Percentiles rank a stretch among this genome's conserved stretches.
phyloP scores from a whole-genome alignment of 2,888 invertebrate species.

The Lysandra bellargus region DNA sequence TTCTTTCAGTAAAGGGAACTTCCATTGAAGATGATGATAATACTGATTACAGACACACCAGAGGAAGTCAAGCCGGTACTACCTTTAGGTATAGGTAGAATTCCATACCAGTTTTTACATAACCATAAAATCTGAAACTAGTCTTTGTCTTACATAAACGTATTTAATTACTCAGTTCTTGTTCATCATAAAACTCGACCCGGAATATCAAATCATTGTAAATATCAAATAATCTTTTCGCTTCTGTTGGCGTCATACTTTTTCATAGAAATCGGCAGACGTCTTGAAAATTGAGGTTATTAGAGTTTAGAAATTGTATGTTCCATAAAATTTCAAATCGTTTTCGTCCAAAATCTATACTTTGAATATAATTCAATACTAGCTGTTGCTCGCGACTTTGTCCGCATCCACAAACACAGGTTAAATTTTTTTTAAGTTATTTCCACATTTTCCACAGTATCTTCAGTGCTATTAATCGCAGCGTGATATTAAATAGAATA shows the following conservation, averaged over 20 bases:
- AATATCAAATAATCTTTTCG: not conserved
- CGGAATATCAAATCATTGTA: not conserved
- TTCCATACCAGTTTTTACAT: not conserved
- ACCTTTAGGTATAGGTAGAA: not conserved
- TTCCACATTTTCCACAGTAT: not conserved
- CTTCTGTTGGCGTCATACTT: slow-evolving; percentile 4
- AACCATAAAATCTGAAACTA: not conserved
- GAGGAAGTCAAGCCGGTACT: not conserved
- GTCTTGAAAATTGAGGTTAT: too few relatives aligned
- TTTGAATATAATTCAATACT: not conserved
- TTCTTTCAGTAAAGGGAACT: too few relatives aligned
- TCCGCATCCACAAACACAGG: not conserved
- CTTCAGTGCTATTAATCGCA: too few relatives aligned
- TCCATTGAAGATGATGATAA: too few relatives aligned
- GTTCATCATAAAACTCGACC: not conserved
- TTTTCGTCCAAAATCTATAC: not conserved
- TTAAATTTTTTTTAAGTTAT: too few relatives aligned
- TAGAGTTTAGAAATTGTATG: too few relatives aligned
- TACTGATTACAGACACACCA: not conserved
- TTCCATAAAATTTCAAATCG: too few relatives aligned
- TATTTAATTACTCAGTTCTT: not conserved
- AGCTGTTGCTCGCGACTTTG: too few relatives aligned
- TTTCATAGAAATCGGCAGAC: not conserved
- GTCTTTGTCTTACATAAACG: not conserved
- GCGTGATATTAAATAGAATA: not conserved